Base-by-base conservation (phyloP, 2,888 invertebrate genomes). In the Limenitis camilla region DNA sequence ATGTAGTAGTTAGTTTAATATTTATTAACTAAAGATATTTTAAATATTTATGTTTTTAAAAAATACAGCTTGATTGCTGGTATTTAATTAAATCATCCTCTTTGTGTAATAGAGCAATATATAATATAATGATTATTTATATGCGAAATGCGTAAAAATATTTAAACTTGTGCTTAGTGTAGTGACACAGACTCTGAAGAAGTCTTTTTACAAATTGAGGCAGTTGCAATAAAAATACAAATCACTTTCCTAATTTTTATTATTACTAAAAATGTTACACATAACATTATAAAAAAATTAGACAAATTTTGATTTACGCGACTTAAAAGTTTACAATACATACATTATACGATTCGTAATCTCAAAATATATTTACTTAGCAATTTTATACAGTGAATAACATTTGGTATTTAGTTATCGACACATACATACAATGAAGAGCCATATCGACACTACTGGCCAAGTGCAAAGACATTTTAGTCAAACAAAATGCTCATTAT, bases 251-350 rank as follows among this genome's bases (percentile, higher is more conserved):
- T 79, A 76, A 67, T 67, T 65, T 81, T 77, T 81, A 81, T 81
- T 83, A 76, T 78, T 81, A 75, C 74, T 76, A 81, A 60, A 19
- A 76, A 67, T 67, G 72, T 77, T 82, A 82, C 74, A 80, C 69
- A 71, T 77, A 81, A 80, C 74, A 73, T 76, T 76, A 72, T 70
- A 74, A 74, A 80, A 75, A 76, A 69, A 68, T 66, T 67, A 68
- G 66, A 72, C 70, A 72, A 71, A 68, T 61, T 60, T 64, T 61
- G 63, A 66, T 64, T 65, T 62, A 63, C 57, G 56, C 56, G 55
- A 55, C 62, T 59, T 59, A 63, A 56, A 60, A 49, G 51, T 59
- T 56, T 64, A 64, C 60, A 65, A 65, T 67, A 64, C 62, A 61
- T 64, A 65, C 63, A 67, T 69, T 65, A 69, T 71, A 74, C 66